phyloP scores from a whole-genome alignment of 1,140 invertebrate species.

The Drosophila pseudoobscura region DNA sequence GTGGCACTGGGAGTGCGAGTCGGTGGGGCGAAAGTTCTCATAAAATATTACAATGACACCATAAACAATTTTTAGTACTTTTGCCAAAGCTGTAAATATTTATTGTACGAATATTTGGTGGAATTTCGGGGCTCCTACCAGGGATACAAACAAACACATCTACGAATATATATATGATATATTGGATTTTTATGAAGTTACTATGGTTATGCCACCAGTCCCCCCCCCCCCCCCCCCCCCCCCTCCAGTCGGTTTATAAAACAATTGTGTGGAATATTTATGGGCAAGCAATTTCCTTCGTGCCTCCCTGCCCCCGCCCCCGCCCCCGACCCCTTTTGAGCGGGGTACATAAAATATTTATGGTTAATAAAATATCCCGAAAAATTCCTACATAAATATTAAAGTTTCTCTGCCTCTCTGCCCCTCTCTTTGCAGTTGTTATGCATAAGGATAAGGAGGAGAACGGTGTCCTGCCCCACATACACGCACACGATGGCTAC shows the following conservation, averaged over 20 bases:
- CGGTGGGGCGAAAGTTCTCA: constrained; percentile 56
- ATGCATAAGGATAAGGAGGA: constrained; percentile 97
- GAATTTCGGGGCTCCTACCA: constrained; percentile 22
- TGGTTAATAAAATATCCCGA: constrained; percentile 65
- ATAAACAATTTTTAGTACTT: constrained; percentile 82
- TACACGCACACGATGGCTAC: constrained; percentile 86
- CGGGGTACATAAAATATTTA: constrained; percentile 63
- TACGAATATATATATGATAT: constrained; percentile 43
- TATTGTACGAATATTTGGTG: constrained; percentile 57
- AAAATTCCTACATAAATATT: constrained; percentile 55
- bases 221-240: constrained; percentile 6
- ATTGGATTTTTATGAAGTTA: constrained; percentile 80
- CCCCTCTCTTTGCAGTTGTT: constrained; percentile 89
- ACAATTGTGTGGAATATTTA: constrained; percentile 70
- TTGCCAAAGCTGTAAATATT: constrained; percentile 77
- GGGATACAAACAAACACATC: too few species aligned
- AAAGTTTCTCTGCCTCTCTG: constrained; percentile 29
- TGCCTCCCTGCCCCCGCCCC: neutral
- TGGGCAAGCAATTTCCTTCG: constrained; percentile 43
- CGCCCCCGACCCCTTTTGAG: constrained; percentile 3
- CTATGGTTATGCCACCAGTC: constrained; percentile 57
- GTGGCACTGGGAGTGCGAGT: neutral
- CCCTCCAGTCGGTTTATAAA: constrained; percentile 37
- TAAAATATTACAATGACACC: constrained; percentile 82
- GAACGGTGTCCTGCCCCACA: constrained; percentile 85